Base-by-base conservation (phyloP, 2,113 vertebrate species). In the Tylochromis polylepis region DNA sequence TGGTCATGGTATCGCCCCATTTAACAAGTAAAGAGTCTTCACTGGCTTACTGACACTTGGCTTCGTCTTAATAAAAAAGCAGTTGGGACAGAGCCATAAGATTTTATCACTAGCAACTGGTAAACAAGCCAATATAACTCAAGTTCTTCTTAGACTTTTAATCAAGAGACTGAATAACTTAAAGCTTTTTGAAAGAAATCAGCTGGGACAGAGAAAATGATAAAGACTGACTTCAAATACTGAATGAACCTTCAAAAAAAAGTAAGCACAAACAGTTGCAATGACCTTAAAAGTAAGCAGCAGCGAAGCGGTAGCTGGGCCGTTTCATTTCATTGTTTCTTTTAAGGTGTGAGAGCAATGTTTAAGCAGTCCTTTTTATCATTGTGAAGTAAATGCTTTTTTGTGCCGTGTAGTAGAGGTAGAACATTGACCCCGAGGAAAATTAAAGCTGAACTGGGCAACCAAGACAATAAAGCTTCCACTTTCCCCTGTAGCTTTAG, bases 11-110 rank as follows among this genome's bases (percentile, higher is more conserved):
- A 82, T 83, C 72, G 15, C 65, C 56, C 81, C 57, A 85, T 88
- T 86, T 82, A 79, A 87, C 87, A 84, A 84, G 78, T 86, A 78
- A 70, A 82, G 43, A 70, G 84, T 89, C 57, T 87, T 91, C 57
- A 79, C 81, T 67, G 75, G 83, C 67, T 79, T 34, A 80, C 83
- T 89, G 84, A 86, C 87, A 90, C 58, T 41, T 67, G 75, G 36
- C 75, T 82, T 89, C 56, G 7, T 84, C 83, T 67, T 59, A 57
- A 77, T 85, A 65, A 83, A 81, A 84, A 80, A 82, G 55, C 29
- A 77, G 20, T 65, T 86, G 83, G 49, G 59, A 22, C 53, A n/a
- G 22, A 14, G 83, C 80, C 85, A 75, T 53, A 24, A 79, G 83
- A 91, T 83, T 41, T 12, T 65, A 83, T 88, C 88, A 60, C 56